phyloP scores from a whole-genome alignment of 2,797 vertebrate species.

The Gymnoscopelus braueri region DNA sequence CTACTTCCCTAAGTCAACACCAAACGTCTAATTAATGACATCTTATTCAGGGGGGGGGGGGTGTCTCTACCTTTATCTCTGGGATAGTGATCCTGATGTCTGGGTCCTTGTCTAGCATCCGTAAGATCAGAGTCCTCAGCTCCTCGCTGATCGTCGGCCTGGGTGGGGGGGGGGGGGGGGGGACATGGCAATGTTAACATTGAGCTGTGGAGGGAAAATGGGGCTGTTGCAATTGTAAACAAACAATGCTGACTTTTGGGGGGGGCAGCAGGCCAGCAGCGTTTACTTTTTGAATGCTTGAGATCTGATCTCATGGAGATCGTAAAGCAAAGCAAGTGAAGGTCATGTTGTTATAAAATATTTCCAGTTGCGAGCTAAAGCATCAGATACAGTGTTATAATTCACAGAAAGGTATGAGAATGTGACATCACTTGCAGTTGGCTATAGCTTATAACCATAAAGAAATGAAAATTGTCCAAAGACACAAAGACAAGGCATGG shows the following conservation, averaged over 20 bases:
- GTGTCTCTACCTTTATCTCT: constrained; percentile 89
- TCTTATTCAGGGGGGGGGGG: background rate
- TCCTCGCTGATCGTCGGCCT: constrained; percentile 85
- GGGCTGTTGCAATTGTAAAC: background rate
- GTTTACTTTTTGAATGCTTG: too few species aligned
- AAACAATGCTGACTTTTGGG: background rate
- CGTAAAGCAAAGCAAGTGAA: background rate
- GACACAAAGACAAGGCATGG: background rate
- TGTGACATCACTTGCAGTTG: background rate
- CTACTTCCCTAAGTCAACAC: constrained; percentile 4
- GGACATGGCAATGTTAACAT: constrained; percentile 12
- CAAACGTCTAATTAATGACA: background rate
- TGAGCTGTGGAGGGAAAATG: background rate
- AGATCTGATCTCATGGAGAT: too few species aligned
- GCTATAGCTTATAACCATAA: background rate
- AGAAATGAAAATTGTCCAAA: background rate
- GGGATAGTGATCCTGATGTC: constrained; percentile 91
- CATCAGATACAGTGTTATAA: background rate
- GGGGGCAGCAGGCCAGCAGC: background rate
- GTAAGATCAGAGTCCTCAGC: constrained; percentile 87
- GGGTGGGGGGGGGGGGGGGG: background rate
- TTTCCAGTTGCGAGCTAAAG: background rate
- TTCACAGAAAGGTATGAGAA: background rate
- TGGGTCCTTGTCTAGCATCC: constrained; percentile 95
- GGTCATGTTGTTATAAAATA: background rate